These are phyloP conservation scores for Riparia riparia DNA, from an alignment of 2,113 vertebrate genomes.

Conservation along the genomic window DNA sequence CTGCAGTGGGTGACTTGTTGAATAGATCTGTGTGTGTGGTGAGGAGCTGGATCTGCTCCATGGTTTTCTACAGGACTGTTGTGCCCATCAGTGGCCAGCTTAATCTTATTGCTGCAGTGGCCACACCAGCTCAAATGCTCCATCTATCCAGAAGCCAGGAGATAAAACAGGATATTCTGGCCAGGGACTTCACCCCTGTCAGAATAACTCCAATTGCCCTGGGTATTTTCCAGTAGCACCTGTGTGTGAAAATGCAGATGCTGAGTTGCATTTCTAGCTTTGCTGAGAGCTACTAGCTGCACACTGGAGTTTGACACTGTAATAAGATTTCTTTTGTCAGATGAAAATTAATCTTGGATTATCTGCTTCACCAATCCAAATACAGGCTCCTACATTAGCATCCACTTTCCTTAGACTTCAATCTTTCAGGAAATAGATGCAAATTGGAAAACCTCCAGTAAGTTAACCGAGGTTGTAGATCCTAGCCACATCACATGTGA, in stretches of 20 bases:
- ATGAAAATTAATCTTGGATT: slow-evolving; percentile 76
- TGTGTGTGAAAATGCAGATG: not conserved
- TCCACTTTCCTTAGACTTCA: slow-evolving; percentile 62
- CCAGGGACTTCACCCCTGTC: not conserved
- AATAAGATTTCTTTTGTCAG: slow-evolving; percentile 69
- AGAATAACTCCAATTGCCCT: not conserved
- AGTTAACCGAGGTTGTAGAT: slow-evolving; percentile 51
- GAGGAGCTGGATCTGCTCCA: not conserved
- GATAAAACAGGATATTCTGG: not conserved
- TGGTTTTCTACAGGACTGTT: not conserved
- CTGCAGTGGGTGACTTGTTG: not conserved
- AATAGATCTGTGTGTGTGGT: not conserved
- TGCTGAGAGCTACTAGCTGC: slow-evolving; percentile 20
- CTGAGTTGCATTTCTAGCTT: slow-evolving; percentile 6
- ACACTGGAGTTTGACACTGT: slow-evolving; percentile 35
- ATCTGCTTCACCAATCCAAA: slow-evolving; percentile 74
- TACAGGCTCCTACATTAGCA: slow-evolving; percentile 59
- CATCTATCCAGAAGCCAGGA: not conserved
- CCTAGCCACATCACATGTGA: not conserved
- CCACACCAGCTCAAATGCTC: not conserved
- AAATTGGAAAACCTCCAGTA: slow-evolving; percentile 56
- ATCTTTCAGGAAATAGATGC: slow-evolving; percentile 66
- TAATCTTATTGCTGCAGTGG: not conserved
- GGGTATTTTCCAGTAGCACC: not conserved
- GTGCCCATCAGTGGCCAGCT: not conserved